These are phyloP conservation scores for Tringa solitaria DNA, from an alignment of 2,113 vertebrate species.

Conservation along the genomic window DNA sequence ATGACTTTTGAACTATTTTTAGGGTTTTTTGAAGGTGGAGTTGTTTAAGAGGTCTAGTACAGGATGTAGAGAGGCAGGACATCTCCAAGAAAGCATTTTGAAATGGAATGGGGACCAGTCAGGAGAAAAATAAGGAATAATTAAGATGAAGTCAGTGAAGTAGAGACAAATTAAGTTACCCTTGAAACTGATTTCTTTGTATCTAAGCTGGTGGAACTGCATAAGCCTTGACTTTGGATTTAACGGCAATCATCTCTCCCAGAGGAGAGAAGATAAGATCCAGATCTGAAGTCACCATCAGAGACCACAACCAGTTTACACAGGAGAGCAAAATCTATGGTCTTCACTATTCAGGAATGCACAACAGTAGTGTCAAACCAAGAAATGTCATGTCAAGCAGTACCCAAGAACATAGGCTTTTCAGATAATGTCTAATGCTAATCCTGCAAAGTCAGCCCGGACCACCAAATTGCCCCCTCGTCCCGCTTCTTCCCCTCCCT, in stretches of 20 bases:
- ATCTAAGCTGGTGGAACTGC: not conserved
- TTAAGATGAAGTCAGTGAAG: not conserved
- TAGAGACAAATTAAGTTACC: not conserved
- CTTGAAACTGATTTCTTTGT: not conserved
- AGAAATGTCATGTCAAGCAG: not conserved
- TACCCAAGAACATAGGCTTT: not conserved
- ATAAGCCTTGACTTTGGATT: not conserved
- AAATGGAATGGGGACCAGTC: not conserved
- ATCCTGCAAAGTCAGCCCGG: not conserved
- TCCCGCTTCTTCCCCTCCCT: not conserved
- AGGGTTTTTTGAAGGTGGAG: not conserved
- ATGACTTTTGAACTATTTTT: not conserved
- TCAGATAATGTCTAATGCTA: not conserved
- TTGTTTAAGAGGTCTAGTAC: not conserved
- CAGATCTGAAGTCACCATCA: not conserved
- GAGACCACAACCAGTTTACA: not conserved
- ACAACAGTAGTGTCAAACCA: not conserved
- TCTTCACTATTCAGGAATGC: accelerated
- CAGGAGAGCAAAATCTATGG: not conserved
- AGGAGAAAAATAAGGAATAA: not conserved
- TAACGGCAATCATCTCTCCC: not conserved
- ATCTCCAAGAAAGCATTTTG: not conserved
- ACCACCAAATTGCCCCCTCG: not conserved
- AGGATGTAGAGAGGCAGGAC: not conserved
- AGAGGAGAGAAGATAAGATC: not conserved